Evolutionary conservation across 2,113 vertebrate genomes (phyloP).

Genomic region (Myiopsitta monachus): DNA sequence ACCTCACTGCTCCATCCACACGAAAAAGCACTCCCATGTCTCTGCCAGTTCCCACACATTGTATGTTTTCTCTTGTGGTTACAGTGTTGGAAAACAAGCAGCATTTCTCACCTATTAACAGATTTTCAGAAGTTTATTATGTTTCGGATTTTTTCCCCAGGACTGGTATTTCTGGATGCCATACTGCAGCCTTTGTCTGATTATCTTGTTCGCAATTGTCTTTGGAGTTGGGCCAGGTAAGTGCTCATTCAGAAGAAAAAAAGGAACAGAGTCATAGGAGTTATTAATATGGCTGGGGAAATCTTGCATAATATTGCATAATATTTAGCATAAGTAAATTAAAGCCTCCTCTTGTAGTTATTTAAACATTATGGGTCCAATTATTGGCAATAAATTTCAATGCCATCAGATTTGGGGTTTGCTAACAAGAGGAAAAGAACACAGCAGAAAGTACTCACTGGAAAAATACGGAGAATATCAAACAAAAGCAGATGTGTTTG

Average conservation of each 20-base stretch:
- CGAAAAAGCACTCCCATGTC: background rate
- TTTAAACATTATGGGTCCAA: background rate
- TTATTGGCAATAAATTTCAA: background rate
- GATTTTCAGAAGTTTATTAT: background rate
- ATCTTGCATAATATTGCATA: background rate
- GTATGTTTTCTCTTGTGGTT: background rate
- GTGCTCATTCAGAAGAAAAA: background rate
- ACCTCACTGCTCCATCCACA: background rate
- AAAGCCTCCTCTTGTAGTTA: background rate
- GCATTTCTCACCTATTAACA: background rate
- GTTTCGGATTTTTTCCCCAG: conserved; percentile 19
- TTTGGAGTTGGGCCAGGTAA: conserved; percentile 81
- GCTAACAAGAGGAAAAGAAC: background rate
- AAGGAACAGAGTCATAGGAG: background rate
- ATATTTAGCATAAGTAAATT: background rate
- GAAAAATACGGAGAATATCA: conserved; percentile 26
- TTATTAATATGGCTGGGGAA: background rate
- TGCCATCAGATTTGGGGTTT: background rate
- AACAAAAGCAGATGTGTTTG: background rate
- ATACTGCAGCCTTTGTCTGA: conserved; percentile 81
- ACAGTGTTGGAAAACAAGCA: background rate
- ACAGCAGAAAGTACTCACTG: background rate
- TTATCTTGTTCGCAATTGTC: conserved; percentile 77
- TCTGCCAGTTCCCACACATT: background rate
- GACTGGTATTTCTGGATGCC: conserved; percentile 78